phyloP scores from a whole-genome alignment of 2,888 invertebrate species.

The Zaprionus obscuricornis region DNA sequence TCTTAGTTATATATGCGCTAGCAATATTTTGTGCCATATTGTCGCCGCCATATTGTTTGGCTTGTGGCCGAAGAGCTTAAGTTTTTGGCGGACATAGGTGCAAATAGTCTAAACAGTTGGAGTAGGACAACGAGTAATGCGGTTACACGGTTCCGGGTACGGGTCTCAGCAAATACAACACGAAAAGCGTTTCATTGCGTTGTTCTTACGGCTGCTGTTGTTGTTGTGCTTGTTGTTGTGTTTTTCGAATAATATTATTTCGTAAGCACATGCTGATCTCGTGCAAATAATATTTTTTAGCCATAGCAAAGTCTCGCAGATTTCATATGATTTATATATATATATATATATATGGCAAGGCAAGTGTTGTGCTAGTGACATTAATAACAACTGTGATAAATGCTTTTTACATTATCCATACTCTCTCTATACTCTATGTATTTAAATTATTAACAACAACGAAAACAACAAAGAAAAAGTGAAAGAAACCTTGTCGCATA shows the following conservation, averaged over 20 bases:
- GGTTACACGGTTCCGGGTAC: slow-evolving; percentile 49
- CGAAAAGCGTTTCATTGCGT: slow-evolving; percentile 11
- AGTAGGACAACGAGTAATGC: slow-evolving; percentile 53
- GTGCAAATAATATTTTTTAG: slow-evolving; percentile 31
- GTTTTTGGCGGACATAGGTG: slow-evolving; percentile 56
- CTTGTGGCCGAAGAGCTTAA: slow-evolving; percentile 47
- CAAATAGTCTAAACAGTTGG: slow-evolving; percentile 46
- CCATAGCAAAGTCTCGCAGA: background rate
- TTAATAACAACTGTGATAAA: slow-evolving; percentile 72
- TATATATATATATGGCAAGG: slow-evolving; percentile 10
- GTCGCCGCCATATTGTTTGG: slow-evolving; percentile 59
- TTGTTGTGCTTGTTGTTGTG: slow-evolving; percentile 7
- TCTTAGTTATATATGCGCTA: slow-evolving; percentile 61
- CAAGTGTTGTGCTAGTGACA: slow-evolving; percentile 54
- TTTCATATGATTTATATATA: slow-evolving; percentile 41
- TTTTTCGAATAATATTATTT: slow-evolving; percentile 43
- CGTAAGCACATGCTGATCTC: slow-evolving; percentile 23
- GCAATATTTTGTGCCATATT: slow-evolving; percentile 66
- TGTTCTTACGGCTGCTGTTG: background rate
- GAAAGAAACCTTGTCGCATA: slow-evolving; percentile 47
- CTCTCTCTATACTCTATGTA: slow-evolving; percentile 44
- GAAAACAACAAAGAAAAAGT: slow-evolving; percentile 20
- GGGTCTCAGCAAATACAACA: slow-evolving; percentile 23
- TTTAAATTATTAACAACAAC: slow-evolving; percentile 59
- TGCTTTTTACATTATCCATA: slow-evolving; percentile 50